These are phyloP conservation scores for Tragelaphus imberbis DNA, from an alignment of 2,113 vertebrate genomes.

Conservation along the genomic window DNA sequence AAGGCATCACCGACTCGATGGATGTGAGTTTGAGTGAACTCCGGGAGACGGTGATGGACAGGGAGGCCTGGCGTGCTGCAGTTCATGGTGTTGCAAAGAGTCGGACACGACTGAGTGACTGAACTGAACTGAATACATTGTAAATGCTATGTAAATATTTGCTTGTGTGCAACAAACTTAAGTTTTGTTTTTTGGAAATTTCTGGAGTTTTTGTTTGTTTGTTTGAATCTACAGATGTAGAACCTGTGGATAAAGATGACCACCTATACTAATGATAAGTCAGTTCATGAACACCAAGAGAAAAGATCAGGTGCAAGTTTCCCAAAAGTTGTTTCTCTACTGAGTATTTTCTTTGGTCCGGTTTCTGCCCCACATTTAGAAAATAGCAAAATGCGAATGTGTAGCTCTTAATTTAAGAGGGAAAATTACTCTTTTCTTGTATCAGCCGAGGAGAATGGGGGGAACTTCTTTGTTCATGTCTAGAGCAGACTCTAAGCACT, in stretches of 20 bases:
- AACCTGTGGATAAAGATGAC: neutral
- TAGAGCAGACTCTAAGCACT: no score
- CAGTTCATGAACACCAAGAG: constrained; percentile 8
- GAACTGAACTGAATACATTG: neutral
- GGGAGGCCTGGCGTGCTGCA: no score
- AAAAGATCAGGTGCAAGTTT: neutral
- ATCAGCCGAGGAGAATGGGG: no score
- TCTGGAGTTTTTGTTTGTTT: neutral
- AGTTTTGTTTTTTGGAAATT: neutral
- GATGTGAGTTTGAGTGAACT: no score
- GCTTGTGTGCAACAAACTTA: neutral
- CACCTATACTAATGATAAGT: constrained; percentile 4
- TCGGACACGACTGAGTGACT: no score
- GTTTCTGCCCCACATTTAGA: constrained; percentile 1
- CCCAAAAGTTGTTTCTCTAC: constrained; percentile 13
- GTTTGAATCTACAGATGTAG: neutral
- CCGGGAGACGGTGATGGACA: no score
- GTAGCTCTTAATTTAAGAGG: constrained; percentile 17
- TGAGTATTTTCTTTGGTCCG: constrained; percentile 2
- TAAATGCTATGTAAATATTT: neutral
- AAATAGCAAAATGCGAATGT: constrained; percentile 28
- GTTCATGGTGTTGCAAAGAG: no score
- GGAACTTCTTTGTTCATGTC: no score
- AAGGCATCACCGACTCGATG: no score
- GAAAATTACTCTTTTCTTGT: neutral